phyloP scores from a whole-genome alignment of 2,797 vertebrate genomes.

The Hemibagrus guttatus region DNA sequence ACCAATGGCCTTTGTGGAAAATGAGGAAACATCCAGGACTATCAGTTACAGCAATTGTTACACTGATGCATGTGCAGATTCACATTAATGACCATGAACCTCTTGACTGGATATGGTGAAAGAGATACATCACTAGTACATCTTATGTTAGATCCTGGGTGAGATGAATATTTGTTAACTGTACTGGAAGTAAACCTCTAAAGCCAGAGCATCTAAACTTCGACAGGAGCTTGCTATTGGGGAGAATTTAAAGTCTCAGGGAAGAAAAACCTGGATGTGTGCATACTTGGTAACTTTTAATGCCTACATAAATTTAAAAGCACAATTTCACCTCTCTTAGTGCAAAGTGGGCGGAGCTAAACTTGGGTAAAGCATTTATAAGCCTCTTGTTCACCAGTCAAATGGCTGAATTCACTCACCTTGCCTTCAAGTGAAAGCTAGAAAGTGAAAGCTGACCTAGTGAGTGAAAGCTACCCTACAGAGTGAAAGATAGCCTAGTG shows the following conservation, averaged over 20 bases:
- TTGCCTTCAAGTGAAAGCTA: no score
- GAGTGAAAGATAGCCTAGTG: background rate
- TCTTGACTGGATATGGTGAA: background rate
- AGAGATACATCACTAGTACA: background rate
- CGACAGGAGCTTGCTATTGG: background rate
- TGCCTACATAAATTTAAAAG: background rate
- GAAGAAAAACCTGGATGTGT: background rate
- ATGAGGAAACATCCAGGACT: background rate
- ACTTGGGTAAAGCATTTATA: background rate
- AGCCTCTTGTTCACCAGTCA: background rate
- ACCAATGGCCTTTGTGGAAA: background rate
- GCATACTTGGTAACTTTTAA: background rate
- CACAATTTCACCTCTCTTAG: background rate
- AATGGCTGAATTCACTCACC: background rate
- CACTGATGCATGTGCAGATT: background rate
- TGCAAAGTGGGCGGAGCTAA: background rate
- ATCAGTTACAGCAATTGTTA: background rate
- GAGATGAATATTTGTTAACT: background rate
- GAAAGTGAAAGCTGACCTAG: background rate
- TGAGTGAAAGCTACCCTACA: background rate
- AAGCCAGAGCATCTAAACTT: background rate
- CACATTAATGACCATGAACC: background rate
- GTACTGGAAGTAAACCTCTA: background rate
- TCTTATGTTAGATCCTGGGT: background rate
- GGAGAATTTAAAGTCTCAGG: background rate